A percentile compares a stretch with the other conserved stretches of the same genome.
Evolutionary conservation across 1,140 invertebrate species (phyloP).

Genomic region (Drosophila novamexicana): DNA sequence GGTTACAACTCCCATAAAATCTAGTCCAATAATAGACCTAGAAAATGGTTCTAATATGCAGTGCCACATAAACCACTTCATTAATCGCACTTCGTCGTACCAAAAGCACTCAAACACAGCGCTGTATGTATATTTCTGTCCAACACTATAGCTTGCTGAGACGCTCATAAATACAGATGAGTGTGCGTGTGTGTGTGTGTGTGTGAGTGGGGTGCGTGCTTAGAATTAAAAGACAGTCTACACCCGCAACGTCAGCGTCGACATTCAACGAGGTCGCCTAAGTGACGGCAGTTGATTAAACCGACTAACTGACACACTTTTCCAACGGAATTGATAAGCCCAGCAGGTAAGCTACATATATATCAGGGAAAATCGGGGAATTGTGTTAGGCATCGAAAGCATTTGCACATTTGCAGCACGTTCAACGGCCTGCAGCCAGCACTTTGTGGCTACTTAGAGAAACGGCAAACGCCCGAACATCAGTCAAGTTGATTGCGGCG

Average conservation of each 20-base stretch:
- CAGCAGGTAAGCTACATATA: not conserved
- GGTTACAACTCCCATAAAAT: no score
- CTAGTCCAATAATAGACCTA: no score
- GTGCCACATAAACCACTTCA: no score
- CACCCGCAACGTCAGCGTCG: conserved; percentile 23
- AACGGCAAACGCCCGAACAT: conserved; percentile 18
- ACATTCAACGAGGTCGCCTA: conserved; percentile 31
- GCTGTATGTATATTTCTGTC: not conserved
- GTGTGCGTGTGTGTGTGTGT: no score
- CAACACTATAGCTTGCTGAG: not conserved
- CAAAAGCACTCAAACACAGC: no score
- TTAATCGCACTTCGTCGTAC: no score
- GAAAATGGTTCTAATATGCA: no score
- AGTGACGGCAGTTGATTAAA: conserved; percentile 6
- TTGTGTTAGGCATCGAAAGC: not conserved
- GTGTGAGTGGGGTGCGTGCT: conserved; percentile 21
- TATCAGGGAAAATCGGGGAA: no score
- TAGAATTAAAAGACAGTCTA: conserved; percentile 26
- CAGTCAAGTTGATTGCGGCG: conserved; percentile 9
- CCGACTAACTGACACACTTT: conserved; percentile 45
- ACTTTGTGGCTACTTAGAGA: conserved; percentile 3
- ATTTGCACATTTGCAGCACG: conserved; percentile 6
- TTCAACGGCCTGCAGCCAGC: not conserved
- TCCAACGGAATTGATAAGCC: conserved; percentile 4
- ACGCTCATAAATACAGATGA: not conserved